A percentile compares a stretch with the other conserved stretches of the same genome.
Evolutionary conservation across 2,888 invertebrate species (phyloP).

Genomic region (Stratiomys singularior): DNA sequence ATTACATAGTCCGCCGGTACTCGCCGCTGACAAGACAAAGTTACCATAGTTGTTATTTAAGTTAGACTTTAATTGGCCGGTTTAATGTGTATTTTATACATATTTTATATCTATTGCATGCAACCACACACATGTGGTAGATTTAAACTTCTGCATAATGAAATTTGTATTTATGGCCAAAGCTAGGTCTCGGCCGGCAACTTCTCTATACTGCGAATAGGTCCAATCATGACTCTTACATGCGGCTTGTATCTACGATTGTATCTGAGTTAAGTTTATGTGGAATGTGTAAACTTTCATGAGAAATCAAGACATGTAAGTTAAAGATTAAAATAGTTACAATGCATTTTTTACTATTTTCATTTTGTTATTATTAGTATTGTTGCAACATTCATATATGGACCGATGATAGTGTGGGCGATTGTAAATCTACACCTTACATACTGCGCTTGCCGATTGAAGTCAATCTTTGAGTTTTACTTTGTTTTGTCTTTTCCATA

Average conservation of each 20-base stretch:
- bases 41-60: too few relatives aligned
- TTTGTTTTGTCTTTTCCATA: neutral
- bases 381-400: conserved; percentile 4
- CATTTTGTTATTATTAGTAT: neutral
- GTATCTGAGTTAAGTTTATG: neutral
- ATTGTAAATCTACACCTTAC: neutral
- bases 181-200: conserved; percentile 41
- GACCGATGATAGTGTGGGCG: neutral
- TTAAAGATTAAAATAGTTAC: neutral
- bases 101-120: neutral
- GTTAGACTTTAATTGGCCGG: neutral
- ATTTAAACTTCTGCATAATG: neutral
- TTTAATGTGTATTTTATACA: neutral
- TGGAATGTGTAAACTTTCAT: conserved; percentile 16
- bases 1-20: neutral
- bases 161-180: neutral
- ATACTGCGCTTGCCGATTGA: neutral
- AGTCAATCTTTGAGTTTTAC: neutral
- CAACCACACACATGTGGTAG: neutral
- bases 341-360: neutral
- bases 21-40: too few relatives aligned
- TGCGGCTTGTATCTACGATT: neutral
- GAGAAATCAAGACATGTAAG: neutral
- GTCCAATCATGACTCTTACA: conserved; percentile 15
- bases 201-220: neutral